Evolutionary conservation across 2,113 vertebrate genomes (phyloP).

Genomic region (Grallaria varia): DNA sequence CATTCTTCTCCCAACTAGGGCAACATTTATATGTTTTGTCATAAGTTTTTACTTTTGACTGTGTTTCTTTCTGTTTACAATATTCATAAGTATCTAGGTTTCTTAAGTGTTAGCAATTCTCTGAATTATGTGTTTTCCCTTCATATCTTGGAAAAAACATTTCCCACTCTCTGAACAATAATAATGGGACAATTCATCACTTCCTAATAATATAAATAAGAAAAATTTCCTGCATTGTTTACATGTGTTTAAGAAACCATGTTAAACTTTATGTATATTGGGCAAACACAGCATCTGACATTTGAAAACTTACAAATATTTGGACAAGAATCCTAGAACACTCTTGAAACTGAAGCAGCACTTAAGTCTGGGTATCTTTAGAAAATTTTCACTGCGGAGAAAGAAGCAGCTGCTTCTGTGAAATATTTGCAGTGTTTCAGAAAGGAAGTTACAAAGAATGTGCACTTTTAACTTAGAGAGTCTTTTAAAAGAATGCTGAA

Average conservation of each 20-base stretch:
- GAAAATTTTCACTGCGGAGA: background rate
- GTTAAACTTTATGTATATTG: background rate
- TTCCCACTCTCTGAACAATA: background rate
- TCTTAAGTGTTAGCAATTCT: background rate
- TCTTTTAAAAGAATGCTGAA: background rate
- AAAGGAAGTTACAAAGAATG: background rate
- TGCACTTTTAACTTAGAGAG: background rate
- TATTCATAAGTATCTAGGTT: background rate
- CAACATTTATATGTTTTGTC: background rate
- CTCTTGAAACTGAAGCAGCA: conserved; percentile 4
- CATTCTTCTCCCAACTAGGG: background rate
- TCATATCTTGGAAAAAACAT: background rate
- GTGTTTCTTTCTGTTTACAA: background rate
- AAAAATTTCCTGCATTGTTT: background rate
- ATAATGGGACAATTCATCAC: background rate
- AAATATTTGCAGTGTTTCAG: background rate
- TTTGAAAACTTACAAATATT: conserved; percentile 38
- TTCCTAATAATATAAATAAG: background rate
- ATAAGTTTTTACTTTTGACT: background rate
- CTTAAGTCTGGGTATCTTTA: background rate
- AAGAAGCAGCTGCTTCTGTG: background rate
- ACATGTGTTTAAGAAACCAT: background rate
- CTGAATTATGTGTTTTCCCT: background rate
- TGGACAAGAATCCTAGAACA: conserved; percentile 15
- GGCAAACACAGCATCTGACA: background rate